These are phyloP conservation scores for Cassiopea xamachana DNA, from an alignment of 30 jellyfish, hydroid and myxozoan species.

Conservation along the genomic window DNA sequence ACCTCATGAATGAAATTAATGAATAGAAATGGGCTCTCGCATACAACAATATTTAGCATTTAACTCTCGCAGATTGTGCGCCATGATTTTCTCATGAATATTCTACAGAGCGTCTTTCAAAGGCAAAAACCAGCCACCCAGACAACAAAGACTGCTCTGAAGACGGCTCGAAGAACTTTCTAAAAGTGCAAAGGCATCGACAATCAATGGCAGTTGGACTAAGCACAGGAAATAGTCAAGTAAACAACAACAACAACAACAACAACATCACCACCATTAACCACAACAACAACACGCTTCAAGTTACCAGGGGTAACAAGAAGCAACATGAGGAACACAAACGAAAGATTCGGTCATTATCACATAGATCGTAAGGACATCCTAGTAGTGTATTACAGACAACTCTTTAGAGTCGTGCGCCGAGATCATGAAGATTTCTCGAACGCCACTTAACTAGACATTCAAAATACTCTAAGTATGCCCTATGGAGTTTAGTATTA, in stretches of 20 bases:
- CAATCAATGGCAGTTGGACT: neutral
- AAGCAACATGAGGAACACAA: neutral
- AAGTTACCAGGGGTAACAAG: neutral
- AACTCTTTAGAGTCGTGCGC: neutral
- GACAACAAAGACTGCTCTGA: neutral
- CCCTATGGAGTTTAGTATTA: too few species aligned
- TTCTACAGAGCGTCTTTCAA: slow-evolving; percentile 3
- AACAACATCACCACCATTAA: too few species aligned
- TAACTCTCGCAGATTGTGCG: neutral
- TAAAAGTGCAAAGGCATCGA: neutral
- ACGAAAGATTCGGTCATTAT: neutral
- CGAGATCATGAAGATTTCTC: neutral
- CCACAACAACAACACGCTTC: neutral
- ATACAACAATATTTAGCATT: neutral
- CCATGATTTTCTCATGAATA: neutral
- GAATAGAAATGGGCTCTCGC: too few species aligned
- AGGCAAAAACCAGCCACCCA: neutral
- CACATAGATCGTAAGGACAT: neutral
- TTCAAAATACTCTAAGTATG: too few species aligned
- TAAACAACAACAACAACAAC: neutral
- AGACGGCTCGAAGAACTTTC: neutral
- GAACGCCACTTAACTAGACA: neutral
- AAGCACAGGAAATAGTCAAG: neutral
- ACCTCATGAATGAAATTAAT: too few species aligned
- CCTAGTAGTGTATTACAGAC: neutral